phyloP scores from a whole-genome alignment of 2,888 invertebrate genomes.

The Apamea sordens region DNA sequence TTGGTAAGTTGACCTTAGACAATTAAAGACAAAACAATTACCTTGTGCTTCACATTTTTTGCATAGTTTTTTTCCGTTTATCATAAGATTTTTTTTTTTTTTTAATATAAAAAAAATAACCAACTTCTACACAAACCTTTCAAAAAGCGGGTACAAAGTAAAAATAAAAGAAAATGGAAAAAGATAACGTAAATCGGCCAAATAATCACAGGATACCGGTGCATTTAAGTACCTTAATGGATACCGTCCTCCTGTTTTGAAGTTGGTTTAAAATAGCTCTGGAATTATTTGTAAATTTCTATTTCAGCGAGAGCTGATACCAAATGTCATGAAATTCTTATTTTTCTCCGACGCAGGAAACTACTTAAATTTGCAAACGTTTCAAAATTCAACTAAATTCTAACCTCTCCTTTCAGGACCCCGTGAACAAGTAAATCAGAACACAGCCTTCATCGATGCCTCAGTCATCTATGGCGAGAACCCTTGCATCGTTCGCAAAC shows the following conservation, averaged over 20 bases:
- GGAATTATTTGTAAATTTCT: not conserved
- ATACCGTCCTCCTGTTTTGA: too few relatives aligned
- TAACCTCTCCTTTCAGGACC: slow-evolving; percentile 90
- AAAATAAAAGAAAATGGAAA: not conserved
- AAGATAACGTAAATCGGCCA: not conserved
- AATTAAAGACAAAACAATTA: not conserved
- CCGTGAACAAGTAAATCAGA: slow-evolving; percentile 98
- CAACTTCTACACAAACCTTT: too few relatives aligned
- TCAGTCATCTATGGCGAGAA: slow-evolving; percentile 98
- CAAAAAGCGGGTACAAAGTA: too few relatives aligned
- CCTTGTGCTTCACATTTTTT: not conserved
- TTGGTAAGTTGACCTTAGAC: slow-evolving; percentile 89
- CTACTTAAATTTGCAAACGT: not conserved
- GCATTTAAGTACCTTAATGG: not conserved
- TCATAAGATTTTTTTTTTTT: too few relatives aligned
- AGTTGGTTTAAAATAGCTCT: not conserved
- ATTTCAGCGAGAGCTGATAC: not conserved
- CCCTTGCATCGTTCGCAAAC: slow-evolving; percentile 93
- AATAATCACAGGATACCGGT: not conserved
- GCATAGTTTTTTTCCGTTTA: too few relatives aligned
- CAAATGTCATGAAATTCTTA: not conserved
- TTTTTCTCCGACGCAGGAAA: not conserved
- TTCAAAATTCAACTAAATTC: not conserved
- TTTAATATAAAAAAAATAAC: too few relatives aligned
- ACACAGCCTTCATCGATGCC: slow-evolving; percentile 96